These are phyloP conservation scores for Caenorhabditis sp. DNA, from an alignment of 2,888 invertebrate genomes.

Conservation along the genomic window DNA sequence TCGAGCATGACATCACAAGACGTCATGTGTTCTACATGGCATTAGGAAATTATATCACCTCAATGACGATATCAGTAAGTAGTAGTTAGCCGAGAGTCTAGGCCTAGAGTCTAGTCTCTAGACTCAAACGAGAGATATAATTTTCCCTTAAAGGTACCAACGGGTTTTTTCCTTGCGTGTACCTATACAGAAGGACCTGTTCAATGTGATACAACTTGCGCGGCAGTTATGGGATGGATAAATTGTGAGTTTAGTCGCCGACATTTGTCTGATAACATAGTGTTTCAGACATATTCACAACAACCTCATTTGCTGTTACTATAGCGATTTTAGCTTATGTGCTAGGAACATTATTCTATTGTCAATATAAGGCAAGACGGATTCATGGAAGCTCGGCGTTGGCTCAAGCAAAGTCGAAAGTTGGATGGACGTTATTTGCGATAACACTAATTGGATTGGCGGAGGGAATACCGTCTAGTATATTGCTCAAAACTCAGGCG, in stretches of 20 bases:
- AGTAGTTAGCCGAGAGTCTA: too few species aligned
- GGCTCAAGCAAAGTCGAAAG: neutral
- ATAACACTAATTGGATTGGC: neutral
- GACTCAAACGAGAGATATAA: too few species aligned
- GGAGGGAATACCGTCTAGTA: neutral
- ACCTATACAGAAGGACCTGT: neutral
- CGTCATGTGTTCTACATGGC: neutral
- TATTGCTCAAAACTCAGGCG: too few species aligned
- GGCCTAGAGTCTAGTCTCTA: too few species aligned
- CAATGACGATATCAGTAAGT: neutral
- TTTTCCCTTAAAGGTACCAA: neutral
- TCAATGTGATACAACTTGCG: neutral
- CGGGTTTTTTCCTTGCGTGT: neutral
- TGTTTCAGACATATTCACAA: neutral
- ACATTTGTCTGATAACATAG: too few species aligned
- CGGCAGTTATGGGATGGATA: neutral
- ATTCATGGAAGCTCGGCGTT: neutral
- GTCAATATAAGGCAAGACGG: neutral
- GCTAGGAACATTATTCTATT: neutral
- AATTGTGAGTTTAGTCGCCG: too few species aligned
- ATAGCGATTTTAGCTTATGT: neutral
- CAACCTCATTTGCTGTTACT: neutral
- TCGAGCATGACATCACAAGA: neutral
- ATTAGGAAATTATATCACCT: neutral
- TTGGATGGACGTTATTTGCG: neutral